Evolutionary conservation across 2,888 invertebrate species (phyloP).

Genomic region (Cheilosia pagana): DNA sequence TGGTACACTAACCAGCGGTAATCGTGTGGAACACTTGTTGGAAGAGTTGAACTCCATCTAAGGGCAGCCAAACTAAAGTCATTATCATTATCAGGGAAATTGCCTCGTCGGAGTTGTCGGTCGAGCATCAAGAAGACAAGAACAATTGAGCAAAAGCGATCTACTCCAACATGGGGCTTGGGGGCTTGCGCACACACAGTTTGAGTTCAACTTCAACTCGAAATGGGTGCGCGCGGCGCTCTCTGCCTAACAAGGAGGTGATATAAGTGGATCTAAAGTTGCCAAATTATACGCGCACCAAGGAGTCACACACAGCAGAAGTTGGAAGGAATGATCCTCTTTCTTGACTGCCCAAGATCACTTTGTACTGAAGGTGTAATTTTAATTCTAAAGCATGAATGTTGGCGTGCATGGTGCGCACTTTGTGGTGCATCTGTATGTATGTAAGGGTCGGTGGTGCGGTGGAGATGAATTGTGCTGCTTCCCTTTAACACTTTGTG

Average conservation of each 20-base stretch:
- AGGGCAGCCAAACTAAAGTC: constrained; percentile 69
- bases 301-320: constrained; percentile 19
- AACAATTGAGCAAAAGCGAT: constrained; percentile 30
- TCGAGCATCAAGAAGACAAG: constrained; percentile 4
- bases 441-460: neutral
- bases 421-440: neutral
- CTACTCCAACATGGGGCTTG: constrained; percentile 53
- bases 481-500: constrained; percentile 83
- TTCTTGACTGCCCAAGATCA: constrained; percentile 31
- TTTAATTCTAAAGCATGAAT: constrained; percentile 63
- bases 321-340: constrained; percentile 18
- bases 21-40: constrained; percentile 75
- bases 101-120: constrained; percentile 42
- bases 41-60: constrained; percentile 67
- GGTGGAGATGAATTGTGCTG: constrained; percentile 69
- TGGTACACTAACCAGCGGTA: constrained; percentile 72
- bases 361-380: constrained; percentile 64
- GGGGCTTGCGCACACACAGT: constrained; percentile 33
- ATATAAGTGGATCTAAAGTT: constrained; percentile 82
- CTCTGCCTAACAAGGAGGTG: constrained; percentile 83
- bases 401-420: constrained; percentile 8
- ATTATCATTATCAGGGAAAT: constrained; percentile 74
- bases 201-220: constrained; percentile 37
- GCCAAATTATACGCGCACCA: constrained; percentile 71
- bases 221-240: constrained; percentile 28